Percentiles rank a stretch among this genome's conserved stretches.
These are phyloP conservation scores for Bufotes viridis DNA, from an alignment of 2,797 vertebrate genomes.

Conservation along the genomic window DNA sequence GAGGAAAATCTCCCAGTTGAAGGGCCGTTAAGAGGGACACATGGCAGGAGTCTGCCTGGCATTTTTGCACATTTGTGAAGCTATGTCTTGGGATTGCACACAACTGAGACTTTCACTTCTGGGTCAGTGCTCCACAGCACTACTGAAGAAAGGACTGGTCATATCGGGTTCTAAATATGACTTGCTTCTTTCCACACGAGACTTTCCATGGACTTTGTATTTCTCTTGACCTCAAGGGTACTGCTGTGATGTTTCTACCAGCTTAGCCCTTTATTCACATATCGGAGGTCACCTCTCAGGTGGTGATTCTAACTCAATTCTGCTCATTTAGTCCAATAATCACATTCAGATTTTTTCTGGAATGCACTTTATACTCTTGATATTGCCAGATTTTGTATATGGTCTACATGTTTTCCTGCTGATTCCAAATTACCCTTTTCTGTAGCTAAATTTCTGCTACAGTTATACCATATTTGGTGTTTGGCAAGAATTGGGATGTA, in stretches of 20 bases:
- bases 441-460: neutral
- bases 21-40: constrained; percentile 76
- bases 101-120: constrained; percentile 30
- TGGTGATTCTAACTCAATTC: neutral
- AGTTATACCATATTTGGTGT: neutral
- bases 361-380: constrained; percentile 49
- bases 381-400: constrained; percentile 32
- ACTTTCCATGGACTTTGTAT: neutral
- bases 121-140: constrained; percentile 26
- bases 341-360: neutral
- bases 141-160: constrained; percentile 36
- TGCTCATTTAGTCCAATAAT: neutral
- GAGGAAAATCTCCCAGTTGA: constrained; percentile 86
- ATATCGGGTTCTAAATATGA: constrained; percentile 59
- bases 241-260: neutral
- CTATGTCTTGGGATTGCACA: constrained; percentile 60
- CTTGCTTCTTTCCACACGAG: constrained; percentile 47
- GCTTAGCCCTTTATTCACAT: neutral
- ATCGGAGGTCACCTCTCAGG: neutral
- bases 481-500: neutral
- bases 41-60: constrained; percentile 34
- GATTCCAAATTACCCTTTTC: neutral
- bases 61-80: constrained; percentile 75
- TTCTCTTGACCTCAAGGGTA: neutral
- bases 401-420: neutral